Base-by-base conservation (phyloP, 2,888 invertebrate genomes). In the Drosophila merina region DNA sequence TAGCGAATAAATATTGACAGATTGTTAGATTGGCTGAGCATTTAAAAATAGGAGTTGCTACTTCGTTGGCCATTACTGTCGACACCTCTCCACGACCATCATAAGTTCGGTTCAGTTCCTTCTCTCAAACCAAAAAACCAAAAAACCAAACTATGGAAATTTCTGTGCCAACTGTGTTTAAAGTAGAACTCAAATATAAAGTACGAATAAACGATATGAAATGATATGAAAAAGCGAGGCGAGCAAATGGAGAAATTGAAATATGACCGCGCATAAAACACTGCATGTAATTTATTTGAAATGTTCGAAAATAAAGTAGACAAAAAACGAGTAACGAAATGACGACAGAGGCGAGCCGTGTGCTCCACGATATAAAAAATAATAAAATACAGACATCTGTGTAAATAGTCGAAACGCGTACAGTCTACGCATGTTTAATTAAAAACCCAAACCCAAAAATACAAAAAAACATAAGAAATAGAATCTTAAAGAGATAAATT, bases 101-200 rank as follows among this genome's bases (percentile, higher is more conserved):
- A 67, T 68, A 67, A 59, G 66, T 76, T 81, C 81, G 82, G 81
- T 78, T 81, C 70, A 83, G 80, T 83, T 86, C 79, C 79, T 79
- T 78, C 52, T 60, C 66, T 56, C 64, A 69, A 59, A 63, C 59
- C 36, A 36, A 42, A 20, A 67, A 62, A 63, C 50, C 36, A 36
- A 42, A 20, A 67, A 62, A 63, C 50, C 45, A 71, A 79, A 72
- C 66, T 63, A 62, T 72, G 62, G 56, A 71, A 76, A 71, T 60
- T 56, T 72, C 59, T 76, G 89, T 89, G 83, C 89, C 89, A 89
- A 88, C 85, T 85, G 79, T 83, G 77, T 86, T 79, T 72, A 75
- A 75, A 84, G 72, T 83, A 75, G 36, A 50, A 66, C 60, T 62
- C 52, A 57, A 40, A 64, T 60, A 66, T 56, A 57, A 40, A 64